A percentile compares a stretch with the other conserved stretches of the same genome.
Evolutionary conservation across 2,797 vertebrate species (phyloP).

Genomic region (Hybognathus amarus): DNA sequence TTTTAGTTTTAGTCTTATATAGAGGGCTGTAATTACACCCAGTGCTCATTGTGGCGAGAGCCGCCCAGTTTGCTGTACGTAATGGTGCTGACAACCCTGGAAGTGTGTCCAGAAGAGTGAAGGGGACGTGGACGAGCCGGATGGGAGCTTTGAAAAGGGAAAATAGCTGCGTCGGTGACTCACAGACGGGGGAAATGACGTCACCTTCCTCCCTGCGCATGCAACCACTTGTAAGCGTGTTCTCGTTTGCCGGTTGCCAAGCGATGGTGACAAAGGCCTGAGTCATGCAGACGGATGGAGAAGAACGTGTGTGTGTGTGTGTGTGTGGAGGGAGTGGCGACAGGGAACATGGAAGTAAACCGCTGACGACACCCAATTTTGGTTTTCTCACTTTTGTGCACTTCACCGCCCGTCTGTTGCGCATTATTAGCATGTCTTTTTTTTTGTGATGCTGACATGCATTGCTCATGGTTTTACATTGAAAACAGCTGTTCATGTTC

Average conservation of each 20-base stretch:
- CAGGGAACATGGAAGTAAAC: constrained; percentile 37
- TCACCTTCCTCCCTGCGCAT: constrained; percentile 59
- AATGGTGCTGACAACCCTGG: neutral
- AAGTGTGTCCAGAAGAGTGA: neutral
- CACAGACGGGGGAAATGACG: constrained; percentile 70
- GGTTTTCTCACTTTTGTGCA: neutral
- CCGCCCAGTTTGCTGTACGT: neutral
- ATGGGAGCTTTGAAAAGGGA: constrained; percentile 26
- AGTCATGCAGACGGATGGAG: constrained; percentile 61
- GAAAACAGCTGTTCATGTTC: neutral
- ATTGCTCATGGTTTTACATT: neutral
- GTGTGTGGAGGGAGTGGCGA: constrained; percentile 31
- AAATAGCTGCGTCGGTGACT: constrained; percentile 72
- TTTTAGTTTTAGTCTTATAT: neutral
- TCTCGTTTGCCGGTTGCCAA: constrained; percentile 73
- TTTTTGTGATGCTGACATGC: neutral
- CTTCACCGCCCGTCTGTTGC: neutral
- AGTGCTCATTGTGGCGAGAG: neutral
- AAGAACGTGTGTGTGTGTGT: neutral
- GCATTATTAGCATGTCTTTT: neutral
- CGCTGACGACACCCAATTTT: neutral
- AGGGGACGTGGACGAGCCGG: constrained; percentile 43
- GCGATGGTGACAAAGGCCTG: constrained; percentile 72
- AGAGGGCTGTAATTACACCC: neutral
- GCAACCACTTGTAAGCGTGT: constrained; percentile 59